A percentile compares a stretch with the other conserved stretches of the same genome.
Evolutionary conservation across 2,888 invertebrate species (phyloP).

Genomic region (Athalia cordata): DNA sequence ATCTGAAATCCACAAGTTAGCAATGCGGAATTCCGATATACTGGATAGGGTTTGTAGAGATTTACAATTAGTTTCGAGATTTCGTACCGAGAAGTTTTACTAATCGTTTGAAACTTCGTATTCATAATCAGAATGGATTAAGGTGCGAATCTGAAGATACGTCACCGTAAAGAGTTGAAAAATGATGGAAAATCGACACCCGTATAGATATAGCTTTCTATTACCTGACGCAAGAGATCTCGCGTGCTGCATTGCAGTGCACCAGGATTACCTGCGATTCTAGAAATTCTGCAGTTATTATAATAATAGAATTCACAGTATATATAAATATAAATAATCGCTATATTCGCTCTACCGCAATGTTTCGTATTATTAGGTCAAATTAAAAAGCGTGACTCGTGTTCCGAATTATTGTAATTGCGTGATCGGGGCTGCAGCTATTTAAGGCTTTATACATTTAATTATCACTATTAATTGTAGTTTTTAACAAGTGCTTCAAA

Average conservation of each 20-base stretch:
- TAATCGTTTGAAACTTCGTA: too few relatives aligned
- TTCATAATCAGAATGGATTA: too few relatives aligned
- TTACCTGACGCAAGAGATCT: slow-evolving; percentile 37
- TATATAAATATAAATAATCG: slow-evolving; percentile 4
- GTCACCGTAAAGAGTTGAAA: not conserved
- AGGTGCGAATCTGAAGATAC: not conserved
- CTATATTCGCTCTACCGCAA: not conserved
- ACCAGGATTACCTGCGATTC: slow-evolving; percentile 1
- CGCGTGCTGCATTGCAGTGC: slow-evolving; percentile 20
- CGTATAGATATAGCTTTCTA: slow-evolving; percentile 31
- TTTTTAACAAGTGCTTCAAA: not conserved
- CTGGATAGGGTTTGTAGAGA: not conserved
- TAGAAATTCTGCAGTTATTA: slow-evolving; percentile 39
- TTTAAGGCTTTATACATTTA: slow-evolving; percentile 31
- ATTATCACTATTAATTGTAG: not conserved
- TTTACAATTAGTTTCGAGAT: not conserved
- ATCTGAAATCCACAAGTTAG: not conserved
- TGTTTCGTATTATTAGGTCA: slow-evolving; percentile 34
- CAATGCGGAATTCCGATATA: not conserved
- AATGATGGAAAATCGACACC: slow-evolving; percentile 6
- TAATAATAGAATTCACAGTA: not conserved
- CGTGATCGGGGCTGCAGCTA: slow-evolving; percentile 32
- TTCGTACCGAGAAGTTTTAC: too few relatives aligned
- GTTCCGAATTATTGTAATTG: slow-evolving; percentile 37
- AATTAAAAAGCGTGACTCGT: slow-evolving; percentile 43